Conservation (phyloP, 2,888 invertebrate genomes). For the Caenorhabditis sp. region DNA sequence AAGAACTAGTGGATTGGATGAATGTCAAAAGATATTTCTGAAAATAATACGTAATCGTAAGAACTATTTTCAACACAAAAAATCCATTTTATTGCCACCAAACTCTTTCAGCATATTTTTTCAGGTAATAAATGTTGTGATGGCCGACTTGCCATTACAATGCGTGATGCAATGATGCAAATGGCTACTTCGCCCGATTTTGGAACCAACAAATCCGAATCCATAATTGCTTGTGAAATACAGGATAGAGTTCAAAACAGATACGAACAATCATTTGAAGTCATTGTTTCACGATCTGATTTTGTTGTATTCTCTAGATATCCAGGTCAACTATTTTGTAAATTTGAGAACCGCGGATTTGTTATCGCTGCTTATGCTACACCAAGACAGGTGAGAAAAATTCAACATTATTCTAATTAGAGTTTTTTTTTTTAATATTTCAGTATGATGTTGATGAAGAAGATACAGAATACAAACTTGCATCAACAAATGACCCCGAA, state of each 20-base stretch:
- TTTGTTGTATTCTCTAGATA: conserved; percentile 30
- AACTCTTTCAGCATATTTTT: no score
- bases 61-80: neutral
- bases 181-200: conserved; percentile 46
- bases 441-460: conserved; percentile 43
- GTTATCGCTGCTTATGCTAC: conserved; percentile 42
- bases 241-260: conserved; percentile 41
- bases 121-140: conserved; percentile 50
- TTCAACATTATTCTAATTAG: neutral
- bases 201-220: conserved; percentile 27
- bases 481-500: conserved; percentile 27
- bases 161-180: conserved; percentile 43
- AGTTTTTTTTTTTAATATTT: conserved; percentile 4
- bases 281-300: conserved; percentile 41
- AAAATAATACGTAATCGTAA: neutral
- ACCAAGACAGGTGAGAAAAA: conserved; percentile 25
- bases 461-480: conserved; percentile 30
- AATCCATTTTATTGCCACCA: neutral
- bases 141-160: conserved; percentile 36
- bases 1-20: no score
- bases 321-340: conserved; percentile 37
- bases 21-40: no score
- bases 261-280: conserved; percentile 46
- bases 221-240: conserved; percentile 38
- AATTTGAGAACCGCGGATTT: conserved; percentile 38